Evolutionary conservation across 2,888 invertebrate genomes (phyloP).

Genomic region (Melipona beecheii): DNA sequence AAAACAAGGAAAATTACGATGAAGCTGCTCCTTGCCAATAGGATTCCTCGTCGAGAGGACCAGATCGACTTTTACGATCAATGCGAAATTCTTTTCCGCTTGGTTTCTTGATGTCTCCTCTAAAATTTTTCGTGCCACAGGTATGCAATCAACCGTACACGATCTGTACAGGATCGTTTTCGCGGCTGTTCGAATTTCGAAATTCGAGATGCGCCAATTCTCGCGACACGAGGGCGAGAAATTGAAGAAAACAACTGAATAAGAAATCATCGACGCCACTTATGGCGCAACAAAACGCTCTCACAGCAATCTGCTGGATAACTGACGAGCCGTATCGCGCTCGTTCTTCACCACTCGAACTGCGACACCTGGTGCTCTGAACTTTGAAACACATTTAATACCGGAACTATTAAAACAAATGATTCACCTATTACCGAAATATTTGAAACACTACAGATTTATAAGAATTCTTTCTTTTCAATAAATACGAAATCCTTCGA

Average conservation of each 20-base stretch:
- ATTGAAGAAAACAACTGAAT: constrained; percentile 30
- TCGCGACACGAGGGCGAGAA: constrained; percentile 57
- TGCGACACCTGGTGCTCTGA: constrained; percentile 54
- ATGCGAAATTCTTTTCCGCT: constrained; percentile 35
- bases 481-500: neutral
- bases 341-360: constrained; percentile 42
- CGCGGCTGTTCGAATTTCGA: constrained; percentile 56
- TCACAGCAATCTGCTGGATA: constrained; percentile 76
- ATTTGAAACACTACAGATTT: neutral
- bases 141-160: constrained; percentile 16
- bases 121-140: neutral
- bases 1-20: constrained; percentile 52
- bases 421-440: neutral
- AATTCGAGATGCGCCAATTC: constrained; percentile 55
- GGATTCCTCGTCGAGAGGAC: constrained; percentile 36
- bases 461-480: neutral
- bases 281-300: constrained; percentile 71
- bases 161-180: constrained; percentile 1
- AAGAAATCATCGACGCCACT: constrained; percentile 62
- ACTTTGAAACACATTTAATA: constrained; percentile 40
- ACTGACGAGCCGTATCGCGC: constrained; percentile 70
- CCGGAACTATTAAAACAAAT: neutral
- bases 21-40: constrained; percentile 42
- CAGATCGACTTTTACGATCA: constrained; percentile 56
- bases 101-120: constrained; percentile 16